phyloP scores from a whole-genome alignment of 1,140 invertebrate genomes.

The Tachypleus tridentatus region DNA sequence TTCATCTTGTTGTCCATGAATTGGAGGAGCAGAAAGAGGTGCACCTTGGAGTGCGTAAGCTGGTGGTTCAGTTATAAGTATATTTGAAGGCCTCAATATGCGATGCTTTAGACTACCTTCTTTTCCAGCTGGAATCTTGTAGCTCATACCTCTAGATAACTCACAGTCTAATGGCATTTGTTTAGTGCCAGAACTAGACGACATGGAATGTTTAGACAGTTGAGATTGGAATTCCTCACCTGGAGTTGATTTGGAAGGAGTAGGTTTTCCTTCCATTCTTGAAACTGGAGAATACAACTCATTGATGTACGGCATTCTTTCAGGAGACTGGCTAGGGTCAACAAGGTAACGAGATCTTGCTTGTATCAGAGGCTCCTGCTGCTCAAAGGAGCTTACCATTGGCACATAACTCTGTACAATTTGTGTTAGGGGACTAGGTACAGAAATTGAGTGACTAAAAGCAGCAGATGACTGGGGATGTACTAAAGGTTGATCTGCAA shows the following conservation, averaged over 20 bases:
- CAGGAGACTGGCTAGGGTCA: too few relatives aligned
- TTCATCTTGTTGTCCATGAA: conserved; percentile 8
- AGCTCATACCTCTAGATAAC: conserved; percentile 6
- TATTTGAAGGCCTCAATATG: conserved; percentile 33
- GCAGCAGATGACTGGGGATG: neutral
- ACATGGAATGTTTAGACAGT: neutral
- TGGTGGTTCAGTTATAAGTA: conserved; percentile 26
- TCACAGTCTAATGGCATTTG: conserved; percentile 2
- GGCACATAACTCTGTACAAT: neutral
- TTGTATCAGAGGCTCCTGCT: neutral
- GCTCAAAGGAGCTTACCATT: neutral
- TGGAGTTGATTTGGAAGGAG: conserved; percentile 6
- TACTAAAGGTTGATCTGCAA: neutral
- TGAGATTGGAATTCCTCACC: conserved; percentile 5
- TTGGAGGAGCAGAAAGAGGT: conserved; percentile 17
- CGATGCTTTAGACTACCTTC: conserved; percentile 35
- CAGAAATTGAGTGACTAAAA: neutral
- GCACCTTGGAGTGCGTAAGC: conserved; percentile 5
- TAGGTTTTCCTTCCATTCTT: too few relatives aligned
- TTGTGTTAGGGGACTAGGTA: neutral
- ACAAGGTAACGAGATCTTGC: too few relatives aligned
- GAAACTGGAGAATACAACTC: too few relatives aligned
- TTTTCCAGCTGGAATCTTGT: conserved; percentile 31
- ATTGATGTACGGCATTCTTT: too few relatives aligned
- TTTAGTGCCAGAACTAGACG: neutral